Conservation (phyloP, 2,797 vertebrate species). For the Phataginus tricuspis region DNA sequence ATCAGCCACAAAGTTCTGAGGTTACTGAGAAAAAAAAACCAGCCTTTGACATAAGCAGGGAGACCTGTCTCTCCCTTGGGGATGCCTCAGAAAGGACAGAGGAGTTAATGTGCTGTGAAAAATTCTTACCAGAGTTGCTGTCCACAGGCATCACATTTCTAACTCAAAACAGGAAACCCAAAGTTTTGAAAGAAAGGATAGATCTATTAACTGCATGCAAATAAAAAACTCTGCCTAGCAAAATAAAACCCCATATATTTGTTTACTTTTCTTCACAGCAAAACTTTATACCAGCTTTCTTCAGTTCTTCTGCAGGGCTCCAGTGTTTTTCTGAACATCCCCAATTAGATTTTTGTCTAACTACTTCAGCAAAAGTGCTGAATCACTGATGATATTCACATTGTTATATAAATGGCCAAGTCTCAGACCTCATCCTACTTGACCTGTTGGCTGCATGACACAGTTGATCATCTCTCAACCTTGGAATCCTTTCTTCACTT, state of each 20-base stretch:
- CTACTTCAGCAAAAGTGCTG: constrained; percentile 20
- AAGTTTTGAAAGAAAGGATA: constrained; percentile 60
- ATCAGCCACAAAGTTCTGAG: constrained; percentile 63
- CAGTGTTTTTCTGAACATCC: constrained; percentile 30
- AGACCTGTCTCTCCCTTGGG: neutral
- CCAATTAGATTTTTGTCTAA: neutral
- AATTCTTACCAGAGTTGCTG: constrained; percentile 45
- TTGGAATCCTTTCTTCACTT: constrained; percentile 44
- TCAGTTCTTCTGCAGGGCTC: neutral
- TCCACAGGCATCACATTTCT: constrained; percentile 54
- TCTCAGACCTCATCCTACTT: constrained; percentile 2
- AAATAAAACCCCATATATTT: constrained; percentile 70
- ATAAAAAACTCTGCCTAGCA: constrained; percentile 64
- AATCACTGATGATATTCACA: constrained; percentile 4
- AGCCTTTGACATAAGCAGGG: constrained; percentile 34
- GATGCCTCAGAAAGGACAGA: constrained; percentile 55
- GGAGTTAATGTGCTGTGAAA: constrained; percentile 51
- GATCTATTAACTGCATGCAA: constrained; percentile 68
- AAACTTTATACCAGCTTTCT: constrained; percentile 30
- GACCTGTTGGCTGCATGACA: constrained; percentile 6
- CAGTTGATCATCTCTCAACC: neutral
- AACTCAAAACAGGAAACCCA: constrained; percentile 57
- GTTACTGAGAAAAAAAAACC: constrained; percentile 15
- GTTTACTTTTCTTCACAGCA: constrained; percentile 66
- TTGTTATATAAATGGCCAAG: neutral